Percentiles rank a stretch among this genome's conserved stretches.
phyloP scores from a whole-genome alignment of 2,113 vertebrate genomes.

The Albula goreensis region DNA sequence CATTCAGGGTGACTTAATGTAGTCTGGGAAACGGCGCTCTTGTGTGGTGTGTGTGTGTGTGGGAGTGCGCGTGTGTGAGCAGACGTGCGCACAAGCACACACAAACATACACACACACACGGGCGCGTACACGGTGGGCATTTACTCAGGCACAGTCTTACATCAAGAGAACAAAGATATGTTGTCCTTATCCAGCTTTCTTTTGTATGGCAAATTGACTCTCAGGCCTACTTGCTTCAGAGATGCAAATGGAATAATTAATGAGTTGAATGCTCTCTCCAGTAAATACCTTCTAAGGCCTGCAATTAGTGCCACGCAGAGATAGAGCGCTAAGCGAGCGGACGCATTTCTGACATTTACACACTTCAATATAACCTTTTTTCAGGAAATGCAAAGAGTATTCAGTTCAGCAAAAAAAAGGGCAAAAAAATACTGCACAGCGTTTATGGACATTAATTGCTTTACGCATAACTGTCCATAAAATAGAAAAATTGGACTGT shows the following conservation, averaged over 20 bases:
- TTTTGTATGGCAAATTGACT: background rate
- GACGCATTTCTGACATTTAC: background rate
- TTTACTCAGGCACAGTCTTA: background rate
- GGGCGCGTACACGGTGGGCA: background rate
- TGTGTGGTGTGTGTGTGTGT: too few relatives aligned
- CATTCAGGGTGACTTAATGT: conserved; percentile 34
- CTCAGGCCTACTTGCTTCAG: background rate
- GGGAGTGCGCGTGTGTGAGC: too few relatives aligned
- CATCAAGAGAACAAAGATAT: background rate
- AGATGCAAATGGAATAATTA: conserved; percentile 3
- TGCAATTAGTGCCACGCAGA: background rate
- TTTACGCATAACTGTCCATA: too few relatives aligned
- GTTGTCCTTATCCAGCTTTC: background rate
- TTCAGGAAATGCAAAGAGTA: background rate
- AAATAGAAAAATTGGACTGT: too few relatives aligned
- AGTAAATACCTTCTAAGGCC: background rate
- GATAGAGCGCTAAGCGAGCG: background rate
- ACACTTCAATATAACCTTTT: background rate
- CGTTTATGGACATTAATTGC: too few relatives aligned
- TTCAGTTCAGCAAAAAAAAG: background rate
- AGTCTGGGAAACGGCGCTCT: conserved; percentile 30
- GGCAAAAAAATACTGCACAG: background rate
- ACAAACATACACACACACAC: background rate
- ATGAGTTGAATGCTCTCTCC: background rate
- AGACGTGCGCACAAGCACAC: background rate